Evolutionary conservation across 2,113 vertebrate species (phyloP).

Genomic region (Eudorcas thomsonii): DNA sequence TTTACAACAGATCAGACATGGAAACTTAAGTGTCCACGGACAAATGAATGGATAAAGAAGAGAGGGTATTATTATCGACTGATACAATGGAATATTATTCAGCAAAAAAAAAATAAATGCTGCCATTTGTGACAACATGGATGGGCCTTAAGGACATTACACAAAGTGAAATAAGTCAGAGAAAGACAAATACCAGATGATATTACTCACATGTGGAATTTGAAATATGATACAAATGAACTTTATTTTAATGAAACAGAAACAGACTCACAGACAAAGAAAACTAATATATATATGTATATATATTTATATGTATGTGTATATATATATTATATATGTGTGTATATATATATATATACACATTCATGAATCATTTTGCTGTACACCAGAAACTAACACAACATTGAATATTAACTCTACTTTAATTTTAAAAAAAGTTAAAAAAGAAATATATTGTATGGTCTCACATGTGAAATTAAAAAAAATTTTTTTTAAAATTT

Average conservation of each 20-base stretch:
- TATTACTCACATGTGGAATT: neutral
- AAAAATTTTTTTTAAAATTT: neutral
- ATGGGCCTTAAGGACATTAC: neutral
- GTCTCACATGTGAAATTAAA: neutral
- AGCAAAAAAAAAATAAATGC: neutral
- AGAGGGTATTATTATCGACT: rapidly evolving
- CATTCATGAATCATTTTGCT: neutral
- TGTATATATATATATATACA: too few species aligned
- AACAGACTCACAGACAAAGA: neutral
- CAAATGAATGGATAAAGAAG: neutral
- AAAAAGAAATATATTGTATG: neutral
- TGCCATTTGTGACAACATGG: neutral
- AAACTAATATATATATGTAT: neutral
- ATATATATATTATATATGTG: too few species aligned
- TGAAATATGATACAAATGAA: neutral
- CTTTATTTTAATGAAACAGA: neutral
- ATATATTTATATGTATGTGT: too few species aligned
- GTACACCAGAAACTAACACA: neutral
- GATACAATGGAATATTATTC: neutral
- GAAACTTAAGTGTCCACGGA: neutral
- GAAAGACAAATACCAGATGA: neutral
- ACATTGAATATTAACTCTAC: neutral
- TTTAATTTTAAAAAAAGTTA: neutral
- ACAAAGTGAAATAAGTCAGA: neutral
- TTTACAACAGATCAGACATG: neutral